These are phyloP conservation scores for Ariolimax columbianus DNA, from an alignment of 2,888 invertebrate genomes.

Conservation along the genomic window DNA sequence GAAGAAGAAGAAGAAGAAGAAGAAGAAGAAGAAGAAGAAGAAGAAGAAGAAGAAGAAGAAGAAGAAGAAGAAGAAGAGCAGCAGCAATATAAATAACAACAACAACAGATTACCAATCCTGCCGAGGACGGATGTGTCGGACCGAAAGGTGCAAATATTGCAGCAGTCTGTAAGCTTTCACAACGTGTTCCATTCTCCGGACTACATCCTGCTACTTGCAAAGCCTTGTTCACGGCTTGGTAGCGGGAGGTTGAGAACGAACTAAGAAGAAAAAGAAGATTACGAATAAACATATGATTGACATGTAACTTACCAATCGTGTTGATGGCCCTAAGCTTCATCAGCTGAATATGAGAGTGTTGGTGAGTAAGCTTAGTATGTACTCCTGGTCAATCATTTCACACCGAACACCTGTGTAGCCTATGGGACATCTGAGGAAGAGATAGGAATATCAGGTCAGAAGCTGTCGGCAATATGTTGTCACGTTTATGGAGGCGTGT, in stretches of 20 bases:
- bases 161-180: neutral
- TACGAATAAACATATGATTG: no score
- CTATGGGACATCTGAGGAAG: slow-evolving; percentile 65
- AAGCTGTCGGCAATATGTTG: no score
- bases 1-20: neutral
- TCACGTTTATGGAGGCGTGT: no score
- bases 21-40: slow-evolving; percentile 8
- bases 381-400: slow-evolving; percentile 67
- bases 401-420: slow-evolving; percentile 69
- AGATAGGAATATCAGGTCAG: neutral
- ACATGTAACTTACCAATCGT: neutral
- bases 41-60: slow-evolving; percentile 8
- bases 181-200: no score
- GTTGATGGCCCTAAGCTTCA: neutral
- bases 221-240: no score
- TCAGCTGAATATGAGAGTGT: slow-evolving; percentile 58
- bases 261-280: no score
- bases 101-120: no score
- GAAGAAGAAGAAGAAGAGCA: slow-evolving; percentile 4
- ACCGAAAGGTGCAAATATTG: no score
- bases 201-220: no score
- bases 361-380: slow-evolving; percentile 61
- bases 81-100: neutral
- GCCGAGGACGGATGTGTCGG: no score
- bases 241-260: no score